Percentiles rank a stretch among this genome's conserved stretches.
Evolutionary conservation across 2,113 vertebrate genomes (phyloP).

Genomic region (Stigmatopora argus): DNA sequence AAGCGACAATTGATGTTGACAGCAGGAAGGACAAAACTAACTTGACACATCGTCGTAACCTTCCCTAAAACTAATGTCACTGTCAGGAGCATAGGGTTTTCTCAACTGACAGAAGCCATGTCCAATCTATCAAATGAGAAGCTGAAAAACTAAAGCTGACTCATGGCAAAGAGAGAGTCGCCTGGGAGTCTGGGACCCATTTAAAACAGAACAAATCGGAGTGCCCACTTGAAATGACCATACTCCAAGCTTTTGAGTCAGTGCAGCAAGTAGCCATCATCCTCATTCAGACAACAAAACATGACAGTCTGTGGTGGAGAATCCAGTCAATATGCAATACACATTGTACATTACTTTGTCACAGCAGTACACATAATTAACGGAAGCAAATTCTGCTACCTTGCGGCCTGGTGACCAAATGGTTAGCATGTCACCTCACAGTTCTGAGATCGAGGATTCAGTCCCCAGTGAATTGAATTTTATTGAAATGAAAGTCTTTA

Average conservation of each 20-base stretch:
- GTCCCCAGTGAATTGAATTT: too few relatives aligned
- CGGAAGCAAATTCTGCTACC: background rate
- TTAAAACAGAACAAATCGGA: slow-evolving; percentile 2
- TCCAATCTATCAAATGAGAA: slow-evolving; percentile 32
- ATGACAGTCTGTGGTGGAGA: background rate
- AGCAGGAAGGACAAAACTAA: slow-evolving; percentile 56
- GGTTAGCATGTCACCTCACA: too few relatives aligned
- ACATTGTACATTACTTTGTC: too few relatives aligned
- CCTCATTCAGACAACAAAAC: background rate
- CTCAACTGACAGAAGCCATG: slow-evolving; percentile 37
- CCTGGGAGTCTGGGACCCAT: slow-evolving; percentile 8
- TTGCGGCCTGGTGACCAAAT: too few relatives aligned
- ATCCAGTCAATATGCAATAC: background rate
- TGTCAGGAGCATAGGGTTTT: slow-evolving; percentile 28
- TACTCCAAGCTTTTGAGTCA: background rate
- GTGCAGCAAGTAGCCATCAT: background rate
- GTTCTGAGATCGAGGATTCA: too few relatives aligned
- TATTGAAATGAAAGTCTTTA: background rate
- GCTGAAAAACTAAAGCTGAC: slow-evolving; percentile 40
- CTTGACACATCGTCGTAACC: slow-evolving; percentile 57
- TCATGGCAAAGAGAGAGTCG: slow-evolving; percentile 23
- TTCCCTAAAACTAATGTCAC: slow-evolving; percentile 65
- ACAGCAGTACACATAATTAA: background rate
- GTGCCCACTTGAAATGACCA: background rate
- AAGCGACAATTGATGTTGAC: slow-evolving; percentile 55